Conservation (phyloP, 2,888 invertebrate species). For the Nomada flava region DNA sequence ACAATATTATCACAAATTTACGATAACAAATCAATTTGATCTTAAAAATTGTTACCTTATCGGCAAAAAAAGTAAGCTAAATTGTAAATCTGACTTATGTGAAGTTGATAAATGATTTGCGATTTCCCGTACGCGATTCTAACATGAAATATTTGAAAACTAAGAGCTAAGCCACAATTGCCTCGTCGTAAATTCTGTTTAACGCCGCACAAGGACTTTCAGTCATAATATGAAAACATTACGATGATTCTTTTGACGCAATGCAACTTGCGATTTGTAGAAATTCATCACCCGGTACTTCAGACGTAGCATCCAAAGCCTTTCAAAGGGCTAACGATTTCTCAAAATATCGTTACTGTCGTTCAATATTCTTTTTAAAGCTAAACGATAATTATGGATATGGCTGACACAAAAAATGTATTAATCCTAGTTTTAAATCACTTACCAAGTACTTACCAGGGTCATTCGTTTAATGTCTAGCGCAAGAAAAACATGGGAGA, state of each 20-base stretch:
- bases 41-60: conserved; percentile 15
- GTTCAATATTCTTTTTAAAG: not conserved
- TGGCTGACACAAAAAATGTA: not conserved
- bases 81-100: conserved; percentile 17
- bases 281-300: not conserved
- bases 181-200: not conserved
- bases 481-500: not conserved
- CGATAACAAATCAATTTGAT: conserved; percentile 39
- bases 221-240: not conserved
- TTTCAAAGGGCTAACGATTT: not conserved
- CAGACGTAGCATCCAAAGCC: too few relatives aligned
- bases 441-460: not conserved
- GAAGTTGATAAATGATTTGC: conserved; percentile 1
- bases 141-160: not conserved
- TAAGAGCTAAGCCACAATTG: not conserved
- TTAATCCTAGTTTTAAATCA: too few relatives aligned
- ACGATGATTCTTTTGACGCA: not conserved
- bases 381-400: not conserved
- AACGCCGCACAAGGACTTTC: not conserved
- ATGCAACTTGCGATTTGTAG: not conserved
- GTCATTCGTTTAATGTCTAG: not conserved
- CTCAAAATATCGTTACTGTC: not conserved
- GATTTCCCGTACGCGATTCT: not conserved
- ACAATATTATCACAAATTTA: conserved; percentile 12
- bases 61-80: conserved; percentile 6